Conservation (phyloP, 2,797 vertebrate genomes). For the Dendrocincla tyrannina region DNA sequence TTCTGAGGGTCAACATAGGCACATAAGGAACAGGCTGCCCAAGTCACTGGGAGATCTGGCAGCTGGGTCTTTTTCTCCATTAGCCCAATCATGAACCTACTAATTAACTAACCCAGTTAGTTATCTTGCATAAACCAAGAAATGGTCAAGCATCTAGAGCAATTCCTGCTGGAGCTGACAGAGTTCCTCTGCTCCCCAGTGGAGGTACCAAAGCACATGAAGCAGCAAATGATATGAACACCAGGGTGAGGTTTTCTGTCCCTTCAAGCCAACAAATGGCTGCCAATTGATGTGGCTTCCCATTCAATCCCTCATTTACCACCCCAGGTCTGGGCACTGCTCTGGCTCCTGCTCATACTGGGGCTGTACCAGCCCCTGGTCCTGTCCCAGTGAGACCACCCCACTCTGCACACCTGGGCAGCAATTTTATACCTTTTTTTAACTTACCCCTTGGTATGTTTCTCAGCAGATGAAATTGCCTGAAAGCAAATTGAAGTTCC, state of each 20-base stretch:
- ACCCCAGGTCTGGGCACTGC: background rate
- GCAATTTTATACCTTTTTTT: background rate
- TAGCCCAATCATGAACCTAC: background rate
- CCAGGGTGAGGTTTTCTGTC: background rate
- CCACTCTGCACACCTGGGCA: rapidly evolving
- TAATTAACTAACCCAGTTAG: background rate
- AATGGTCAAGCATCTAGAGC: background rate
- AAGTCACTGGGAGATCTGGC: background rate
- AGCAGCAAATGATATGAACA: background rate
- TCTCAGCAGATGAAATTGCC: background rate
- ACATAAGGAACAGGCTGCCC: background rate
- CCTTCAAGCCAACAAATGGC: background rate
- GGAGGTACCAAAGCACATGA: background rate
- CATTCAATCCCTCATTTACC: background rate
- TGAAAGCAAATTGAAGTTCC: background rate
- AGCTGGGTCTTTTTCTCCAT: background rate
- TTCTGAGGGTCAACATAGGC: background rate
- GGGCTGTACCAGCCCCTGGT: rapidly evolving
- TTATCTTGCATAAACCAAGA: background rate
- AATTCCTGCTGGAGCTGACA: background rate
- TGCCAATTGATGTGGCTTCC: background rate
- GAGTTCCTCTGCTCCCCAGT: background rate
- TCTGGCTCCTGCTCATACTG: background rate
- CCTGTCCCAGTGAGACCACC: background rate
- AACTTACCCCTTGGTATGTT: background rate